Base-by-base conservation (phyloP, 2,113 vertebrate species). In the Odocoileus hemionus region DNA sequence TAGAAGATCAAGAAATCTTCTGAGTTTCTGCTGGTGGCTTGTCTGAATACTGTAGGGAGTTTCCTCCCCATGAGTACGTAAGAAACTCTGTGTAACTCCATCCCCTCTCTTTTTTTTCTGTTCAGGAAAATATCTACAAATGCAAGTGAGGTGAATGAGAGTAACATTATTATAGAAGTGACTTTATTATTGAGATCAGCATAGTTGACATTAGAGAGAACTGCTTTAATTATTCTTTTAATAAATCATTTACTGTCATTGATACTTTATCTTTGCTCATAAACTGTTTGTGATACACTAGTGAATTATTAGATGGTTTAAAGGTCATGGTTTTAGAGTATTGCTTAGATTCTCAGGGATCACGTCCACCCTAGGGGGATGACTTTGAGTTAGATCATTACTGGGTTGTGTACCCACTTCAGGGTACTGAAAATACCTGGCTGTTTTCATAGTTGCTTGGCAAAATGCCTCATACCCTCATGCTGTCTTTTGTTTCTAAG, bases 171-270 rank as follows among this genome's bases (percentile, higher is more conserved):
- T 83, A 45, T 33, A 80, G 16, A 94, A 95, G 86, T 97, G 45
- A 91, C 52, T 88, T 84, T 94, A 30, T 94, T 88, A 86, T 61
- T 5, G 1, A 83, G 78, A 60, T 84, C 52, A 83, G 28, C 39
- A 52, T 79, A 88, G 80, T 15, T 47, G 70, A 79, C 13, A 43
- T 74, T 85, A 96, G 47, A 94, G 91, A 94, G 94, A 91, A 83
- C 47, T 16, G 39, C 43, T 82, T 64, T 89, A 60, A 61, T 90
- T 78, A 43, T 55, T 92, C 54, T 86, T 88, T 95, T 92, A n/a
- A 78, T 64, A 91, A 91, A 94, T 84, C 74, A 61, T 61, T 97
- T 88, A 74, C 87, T 86, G 25, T 86, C 60, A 67, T 9, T 64
- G 45, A 78, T 23, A 64, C 45, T 91, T 91, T 57, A 82, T 95